Conservation (phyloP, 2,113 vertebrate genomes). For the Holacanthus passer region DNA sequence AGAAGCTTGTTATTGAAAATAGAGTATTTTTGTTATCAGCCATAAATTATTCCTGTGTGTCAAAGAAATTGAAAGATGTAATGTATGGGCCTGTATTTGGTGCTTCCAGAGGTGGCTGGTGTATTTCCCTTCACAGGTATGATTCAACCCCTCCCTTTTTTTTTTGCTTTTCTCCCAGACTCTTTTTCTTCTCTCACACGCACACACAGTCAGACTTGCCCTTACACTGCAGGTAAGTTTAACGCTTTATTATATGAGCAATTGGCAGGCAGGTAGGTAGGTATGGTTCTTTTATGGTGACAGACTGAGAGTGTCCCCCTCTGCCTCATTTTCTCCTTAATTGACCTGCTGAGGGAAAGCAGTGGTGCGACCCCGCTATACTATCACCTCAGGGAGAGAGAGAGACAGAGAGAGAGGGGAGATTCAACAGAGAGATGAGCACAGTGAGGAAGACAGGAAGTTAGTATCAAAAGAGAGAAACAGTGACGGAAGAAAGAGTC, state of each 20-base stretch:
- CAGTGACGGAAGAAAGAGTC: constrained; percentile 10
- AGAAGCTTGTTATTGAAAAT: constrained; percentile 80
- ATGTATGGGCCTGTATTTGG: constrained; percentile 66
- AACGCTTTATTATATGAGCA: constrained; percentile 72
- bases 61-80: constrained; percentile 71
- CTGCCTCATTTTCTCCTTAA: constrained; percentile 80
- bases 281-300: constrained; percentile 76
- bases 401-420: constrained; percentile 14
- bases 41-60: constrained; percentile 77
- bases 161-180: constrained; percentile 24
- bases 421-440: constrained; percentile 29
- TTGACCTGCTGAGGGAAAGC: constrained; percentile 74
- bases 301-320: constrained; percentile 71
- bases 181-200: constrained; percentile 5
- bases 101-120: constrained; percentile 38
- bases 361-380: constrained; percentile 50
- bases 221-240: constrained; percentile 59
- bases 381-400: constrained; percentile 55
- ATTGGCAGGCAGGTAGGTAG: constrained; percentile 63
- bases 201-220: constrained; percentile 37
- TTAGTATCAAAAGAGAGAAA: constrained; percentile 31
- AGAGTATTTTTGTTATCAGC: constrained; percentile 78
- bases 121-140: constrained; percentile 46
- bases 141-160: constrained; percentile 25
- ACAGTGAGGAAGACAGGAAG: constrained; percentile 36